A percentile compares a stretch with the other conserved stretches of the same genome.
These are phyloP conservation scores for Melanogrammus aeglefinus DNA, from an alignment of 2,797 vertebrate genomes.

Conservation along the genomic window DNA sequence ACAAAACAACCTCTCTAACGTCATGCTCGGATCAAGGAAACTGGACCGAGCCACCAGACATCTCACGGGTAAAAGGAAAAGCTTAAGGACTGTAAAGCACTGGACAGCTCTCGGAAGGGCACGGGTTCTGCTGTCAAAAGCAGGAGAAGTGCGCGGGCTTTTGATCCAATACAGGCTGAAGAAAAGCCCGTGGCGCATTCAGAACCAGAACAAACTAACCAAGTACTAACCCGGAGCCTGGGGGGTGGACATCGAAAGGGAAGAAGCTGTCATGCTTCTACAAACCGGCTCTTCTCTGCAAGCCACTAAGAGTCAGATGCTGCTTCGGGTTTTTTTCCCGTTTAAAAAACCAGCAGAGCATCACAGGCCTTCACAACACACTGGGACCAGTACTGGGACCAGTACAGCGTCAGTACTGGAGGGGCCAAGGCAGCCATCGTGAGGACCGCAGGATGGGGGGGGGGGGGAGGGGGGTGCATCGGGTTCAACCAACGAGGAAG, in stretches of 20 bases:
- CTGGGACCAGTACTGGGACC: not conserved
- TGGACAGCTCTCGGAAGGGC: constrained; percentile 4
- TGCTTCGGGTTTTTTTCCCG: not conserved
- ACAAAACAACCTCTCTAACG: constrained; percentile 2
- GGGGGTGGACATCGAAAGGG: not conserved
- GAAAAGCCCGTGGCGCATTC: constrained; percentile 47
- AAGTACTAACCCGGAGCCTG: constrained; percentile 25
- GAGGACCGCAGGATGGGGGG: constrained; percentile 1
- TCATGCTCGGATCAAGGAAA: constrained; percentile 61
- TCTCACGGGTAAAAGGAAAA: constrained; percentile 39
- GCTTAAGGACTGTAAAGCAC: constrained; percentile 2
- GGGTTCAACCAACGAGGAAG: constrained; percentile 41
- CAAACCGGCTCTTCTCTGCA: constrained; percentile 27
- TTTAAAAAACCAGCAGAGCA: not conserved
- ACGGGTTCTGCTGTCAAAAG: constrained; percentile 8
- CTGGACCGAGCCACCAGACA: too few relatives aligned
- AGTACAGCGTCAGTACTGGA: constrained; percentile 13
- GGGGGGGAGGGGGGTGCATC: constrained; percentile 31
- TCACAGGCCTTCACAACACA: not conserved
- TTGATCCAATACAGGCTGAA: constrained; percentile 52
- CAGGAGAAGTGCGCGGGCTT: constrained; percentile 48
- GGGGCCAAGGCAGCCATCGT: constrained; percentile 16
- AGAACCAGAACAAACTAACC: constrained; percentile 11
- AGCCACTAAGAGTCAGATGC: constrained; percentile 12
- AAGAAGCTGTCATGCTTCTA: constrained; percentile 46